Percentiles rank a stretch among this genome's conserved stretches.
Conservation (phyloP, 2,113 vertebrate genomes). For the Ancistrus triradiatus region DNA sequence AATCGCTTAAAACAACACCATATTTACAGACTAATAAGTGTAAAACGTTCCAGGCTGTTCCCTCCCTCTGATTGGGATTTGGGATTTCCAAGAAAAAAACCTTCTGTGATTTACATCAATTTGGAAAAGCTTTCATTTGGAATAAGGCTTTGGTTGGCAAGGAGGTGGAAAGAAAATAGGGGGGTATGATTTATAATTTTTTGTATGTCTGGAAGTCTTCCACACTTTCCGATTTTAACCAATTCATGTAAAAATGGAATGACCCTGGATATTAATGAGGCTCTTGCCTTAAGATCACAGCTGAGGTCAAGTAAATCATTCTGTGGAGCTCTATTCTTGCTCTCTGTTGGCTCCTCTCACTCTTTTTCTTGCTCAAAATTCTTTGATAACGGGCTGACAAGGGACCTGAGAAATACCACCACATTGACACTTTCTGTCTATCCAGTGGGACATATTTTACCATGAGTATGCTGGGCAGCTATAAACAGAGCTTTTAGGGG, state of each 20-base stretch:
- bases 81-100: conserved; percentile 79
- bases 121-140: conserved; percentile 84
- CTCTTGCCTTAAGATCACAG: conserved; percentile 80
- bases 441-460: conserved; percentile 84
- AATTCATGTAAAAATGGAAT: conserved; percentile 92
- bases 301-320: conserved; percentile 96
- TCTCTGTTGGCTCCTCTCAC: conserved; percentile 58
- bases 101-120: conserved; percentile 86
- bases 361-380: conserved; percentile 77
- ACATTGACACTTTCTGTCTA: conserved; percentile 86
- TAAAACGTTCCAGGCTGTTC: conserved; percentile 85
- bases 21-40: conserved; percentile 96
- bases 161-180: conserved; percentile 48
- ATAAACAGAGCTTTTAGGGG: conserved; percentile 86
- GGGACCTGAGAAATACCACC: conserved; percentile 87
- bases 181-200: conserved; percentile 90
- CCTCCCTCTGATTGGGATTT: conserved; percentile 85
- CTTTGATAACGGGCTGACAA: conserved; percentile 80
- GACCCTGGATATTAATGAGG: conserved; percentile 98
- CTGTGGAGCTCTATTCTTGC: conserved; percentile 77
- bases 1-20: conserved; percentile 86
- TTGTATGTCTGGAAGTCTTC: conserved; percentile 93
- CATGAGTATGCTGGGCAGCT: conserved; percentile 72
- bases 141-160: conserved; percentile 47
- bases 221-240: conserved; percentile 82